Evolutionary conservation across 2,888 invertebrate genomes (phyloP).

Genomic region (Piscicola geometra): DNA sequence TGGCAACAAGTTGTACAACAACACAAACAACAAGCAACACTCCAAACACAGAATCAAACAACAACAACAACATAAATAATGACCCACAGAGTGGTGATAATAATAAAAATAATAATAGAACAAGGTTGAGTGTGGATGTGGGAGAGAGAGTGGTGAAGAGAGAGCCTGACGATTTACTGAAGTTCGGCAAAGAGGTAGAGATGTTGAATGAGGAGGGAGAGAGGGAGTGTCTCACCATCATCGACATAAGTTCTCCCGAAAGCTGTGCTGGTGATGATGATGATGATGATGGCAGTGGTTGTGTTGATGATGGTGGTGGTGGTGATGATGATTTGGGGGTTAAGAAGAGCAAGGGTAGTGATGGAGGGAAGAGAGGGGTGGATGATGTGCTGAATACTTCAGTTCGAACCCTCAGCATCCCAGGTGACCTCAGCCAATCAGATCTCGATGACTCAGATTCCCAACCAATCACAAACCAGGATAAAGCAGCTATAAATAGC

Average conservation of each 20-base stretch:
- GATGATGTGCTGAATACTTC: constrained; percentile 5
- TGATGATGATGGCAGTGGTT: neutral
- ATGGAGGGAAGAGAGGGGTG: neutral
- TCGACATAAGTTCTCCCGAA: constrained; percentile 3
- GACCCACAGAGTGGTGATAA: too few species aligned
- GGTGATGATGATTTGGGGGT: neutral
- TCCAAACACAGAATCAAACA: too few species aligned
- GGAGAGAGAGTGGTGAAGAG: too few species aligned
- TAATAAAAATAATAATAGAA: neutral
- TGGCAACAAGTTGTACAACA: too few species aligned
- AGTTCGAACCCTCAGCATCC: neutral
- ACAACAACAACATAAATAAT: too few species aligned
- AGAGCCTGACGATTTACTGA: neutral
- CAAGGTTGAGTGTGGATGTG: neutral
- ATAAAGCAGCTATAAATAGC: neutral
- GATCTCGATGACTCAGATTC: neutral
- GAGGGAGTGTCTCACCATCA: neutral
- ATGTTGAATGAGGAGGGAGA: constrained; percentile 13
- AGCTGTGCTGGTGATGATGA: neutral
- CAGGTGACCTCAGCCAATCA: neutral
- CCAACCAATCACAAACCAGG: too few species aligned
- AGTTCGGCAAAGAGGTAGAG: neutral
- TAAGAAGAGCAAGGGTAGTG: neutral
- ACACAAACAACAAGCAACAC: too few species aligned
- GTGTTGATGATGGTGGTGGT: neutral